Evolutionary conservation across 2,888 invertebrate genomes (phyloP), one percentile per base, ranked within the genome.

Genomic region (Mythimna ferrago): DNA sequence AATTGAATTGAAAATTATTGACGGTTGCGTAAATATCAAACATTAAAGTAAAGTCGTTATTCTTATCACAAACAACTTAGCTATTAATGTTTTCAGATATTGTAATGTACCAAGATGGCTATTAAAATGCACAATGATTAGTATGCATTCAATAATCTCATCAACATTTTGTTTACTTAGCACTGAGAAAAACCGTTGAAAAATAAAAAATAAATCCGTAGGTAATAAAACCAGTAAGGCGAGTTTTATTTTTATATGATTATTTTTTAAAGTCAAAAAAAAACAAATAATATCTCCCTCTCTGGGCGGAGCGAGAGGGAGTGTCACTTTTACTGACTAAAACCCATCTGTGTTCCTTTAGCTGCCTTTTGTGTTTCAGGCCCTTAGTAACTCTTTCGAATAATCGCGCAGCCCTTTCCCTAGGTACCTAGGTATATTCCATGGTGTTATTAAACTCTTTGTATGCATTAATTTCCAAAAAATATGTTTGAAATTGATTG

Each of bases 41-140:
- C 21, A 48, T 16, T 35, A n/a, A 51, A 51, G n/a, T 35, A 69
- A 16, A 63, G 54, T 65, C 54, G 38, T 53, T 61, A 62, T 56
- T 79, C 16, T 61, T 79, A 64, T 74, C 63, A 26, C 64, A 56
- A 64, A 75, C 64, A 26, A 68, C 56, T 68, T 57, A 38, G 54
- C 14, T 66, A 73, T 56, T 53, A 19, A 44, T 66, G 26, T 66
- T 66, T 80, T 44, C 51, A 48, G 26, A 53, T 67, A 60, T 65
- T 74, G 21, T 67, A 64, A 64, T 32, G 16, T 68, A 56, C 32
- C 56, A 51, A 10, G 41, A 19, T 35, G 32, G 10, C 16, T 74
- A 53, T 60, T 51, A 53, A 56, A 62, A 64, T 35, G 7, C 48
- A 26, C 32, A n/a, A 51, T 64, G 80, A 56, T 66, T 65, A 56